phyloP scores from a whole-genome alignment of 2,888 invertebrate genomes.

The Agonum fuliginosum region DNA sequence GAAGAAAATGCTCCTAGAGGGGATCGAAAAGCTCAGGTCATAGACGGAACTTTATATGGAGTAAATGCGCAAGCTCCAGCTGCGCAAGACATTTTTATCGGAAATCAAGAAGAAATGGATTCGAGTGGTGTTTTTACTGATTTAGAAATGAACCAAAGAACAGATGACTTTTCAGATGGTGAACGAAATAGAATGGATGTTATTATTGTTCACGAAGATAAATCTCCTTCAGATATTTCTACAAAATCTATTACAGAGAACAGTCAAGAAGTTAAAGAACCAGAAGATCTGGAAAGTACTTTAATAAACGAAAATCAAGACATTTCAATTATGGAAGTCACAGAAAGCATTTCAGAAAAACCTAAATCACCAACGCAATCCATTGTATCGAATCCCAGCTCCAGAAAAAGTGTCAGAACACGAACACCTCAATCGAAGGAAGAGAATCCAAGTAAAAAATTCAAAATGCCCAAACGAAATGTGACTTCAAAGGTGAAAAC shows the following conservation, averaged over 20 bases:
- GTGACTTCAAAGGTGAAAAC: slow-evolving; percentile 86
- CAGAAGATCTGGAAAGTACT: slow-evolving; percentile 47
- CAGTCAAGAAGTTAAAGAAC: slow-evolving; percentile 70
- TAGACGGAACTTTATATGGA: slow-evolving; percentile 92
- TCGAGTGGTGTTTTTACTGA: slow-evolving; percentile 93
- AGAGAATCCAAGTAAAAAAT: slow-evolving; percentile 79
- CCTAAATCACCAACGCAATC: slow-evolving; percentile 68
- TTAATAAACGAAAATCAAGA: slow-evolving; percentile 44
- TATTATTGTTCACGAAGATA: slow-evolving; percentile 73
- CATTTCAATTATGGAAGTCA: slow-evolving; percentile 13
- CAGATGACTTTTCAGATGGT: slow-evolving; percentile 68
- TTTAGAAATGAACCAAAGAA: slow-evolving; percentile 83
- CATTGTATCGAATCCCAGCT: slow-evolving; percentile 66
- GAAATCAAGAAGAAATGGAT: slow-evolving; percentile 86
- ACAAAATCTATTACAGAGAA: slow-evolving; percentile 76
- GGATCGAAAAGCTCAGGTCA: slow-evolving; percentile 87
- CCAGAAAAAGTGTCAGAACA: slow-evolving; percentile 63
- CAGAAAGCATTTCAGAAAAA: slow-evolving; percentile 63
- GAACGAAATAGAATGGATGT: slow-evolving; percentile 68
- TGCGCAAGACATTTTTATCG: slow-evolving; percentile 73
- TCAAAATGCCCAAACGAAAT: slow-evolving; percentile 86
- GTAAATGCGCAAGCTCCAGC: slow-evolving; percentile 74
- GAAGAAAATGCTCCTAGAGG: slow-evolving; percentile 82
- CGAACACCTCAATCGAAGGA: slow-evolving; percentile 67
- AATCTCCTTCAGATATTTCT: slow-evolving; percentile 79